phyloP scores from a whole-genome alignment of 1,140 invertebrate genomes.

The Diploscapter pachys region DNA sequence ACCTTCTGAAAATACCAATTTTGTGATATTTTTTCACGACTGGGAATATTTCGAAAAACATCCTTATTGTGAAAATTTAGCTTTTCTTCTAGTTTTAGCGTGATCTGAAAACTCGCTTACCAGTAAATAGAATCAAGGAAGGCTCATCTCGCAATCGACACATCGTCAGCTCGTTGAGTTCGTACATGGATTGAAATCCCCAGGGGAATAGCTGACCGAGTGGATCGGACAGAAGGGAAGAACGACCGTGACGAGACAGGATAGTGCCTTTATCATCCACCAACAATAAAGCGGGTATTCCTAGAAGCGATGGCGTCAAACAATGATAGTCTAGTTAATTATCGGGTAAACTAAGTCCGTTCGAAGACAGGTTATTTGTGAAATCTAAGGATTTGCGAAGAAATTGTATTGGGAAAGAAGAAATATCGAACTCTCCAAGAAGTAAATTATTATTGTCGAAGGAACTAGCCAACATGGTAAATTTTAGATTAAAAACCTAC shows the following conservation, averaged over 20 bases:
- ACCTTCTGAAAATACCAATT: constrained; percentile 11
- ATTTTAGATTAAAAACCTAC: not conserved
- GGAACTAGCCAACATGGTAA: no score
- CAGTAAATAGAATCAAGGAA: constrained; percentile 36
- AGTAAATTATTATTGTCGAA: no score
- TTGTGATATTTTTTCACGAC: no score
- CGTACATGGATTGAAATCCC: constrained; percentile 25
- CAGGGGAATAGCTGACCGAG: constrained; percentile 29
- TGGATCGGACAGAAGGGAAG: constrained; percentile 26
- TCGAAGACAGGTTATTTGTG: no score
- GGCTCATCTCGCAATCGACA: constrained; percentile 32
- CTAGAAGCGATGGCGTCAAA: not conserved
- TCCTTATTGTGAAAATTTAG: no score
- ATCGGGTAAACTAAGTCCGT: no score
- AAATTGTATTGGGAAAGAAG: no score
- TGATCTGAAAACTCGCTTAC: not conserved
- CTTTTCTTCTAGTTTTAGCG: no score
- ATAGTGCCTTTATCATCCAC: constrained; percentile 26
- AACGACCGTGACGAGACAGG: constrained; percentile 31
- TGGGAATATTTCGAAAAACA: no score
- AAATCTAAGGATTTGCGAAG: no score
- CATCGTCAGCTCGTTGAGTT: constrained; percentile 32
- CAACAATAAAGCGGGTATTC: constrained; percentile 28
- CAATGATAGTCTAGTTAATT: no score
- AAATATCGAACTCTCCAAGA: no score